Percentiles rank a stretch among this genome's conserved stretches.
Conservation (phyloP, 2,113 vertebrate genomes). For the Larimichthys polyactis region DNA sequence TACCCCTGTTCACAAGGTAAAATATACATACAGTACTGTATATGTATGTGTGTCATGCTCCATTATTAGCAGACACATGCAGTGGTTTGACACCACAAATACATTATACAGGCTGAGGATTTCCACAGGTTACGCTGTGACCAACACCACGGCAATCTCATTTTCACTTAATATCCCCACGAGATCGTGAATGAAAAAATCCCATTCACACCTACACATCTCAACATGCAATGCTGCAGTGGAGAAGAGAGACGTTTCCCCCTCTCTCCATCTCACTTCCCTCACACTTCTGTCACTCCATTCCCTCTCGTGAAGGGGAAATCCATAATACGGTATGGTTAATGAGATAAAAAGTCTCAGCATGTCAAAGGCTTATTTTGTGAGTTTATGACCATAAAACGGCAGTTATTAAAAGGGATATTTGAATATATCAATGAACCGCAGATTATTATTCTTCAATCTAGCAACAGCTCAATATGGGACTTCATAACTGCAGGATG, state of each 20-base stretch:
- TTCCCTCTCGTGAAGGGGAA: conserved; percentile 34
- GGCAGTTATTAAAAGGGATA: no score
- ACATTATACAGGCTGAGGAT: not conserved
- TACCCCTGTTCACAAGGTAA: not conserved
- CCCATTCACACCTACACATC: conserved; percentile 57
- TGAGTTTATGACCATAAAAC: not conserved
- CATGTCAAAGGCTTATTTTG: not conserved
- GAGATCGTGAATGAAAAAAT: conserved; percentile 42
- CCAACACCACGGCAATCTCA: not conserved
- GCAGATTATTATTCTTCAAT: not conserved
- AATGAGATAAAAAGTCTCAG: not conserved
- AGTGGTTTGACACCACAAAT: not conserved
- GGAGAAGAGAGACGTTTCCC: conserved; percentile 35
- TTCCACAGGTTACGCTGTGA: not conserved
- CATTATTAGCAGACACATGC: not conserved
- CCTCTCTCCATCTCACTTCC: not conserved
- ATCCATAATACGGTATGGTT: not conserved
- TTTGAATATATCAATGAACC: not conserved
- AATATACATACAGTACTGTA: not conserved
- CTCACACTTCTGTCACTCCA: conserved; percentile 45
- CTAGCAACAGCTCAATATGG: not conserved
- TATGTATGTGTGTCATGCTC: not conserved
- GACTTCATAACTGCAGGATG: not conserved
- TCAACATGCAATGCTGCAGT: conserved; percentile 15
- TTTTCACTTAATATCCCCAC: conserved; percentile 45